These are phyloP conservation scores for Bugula neritina DNA, from an alignment of 2,888 invertebrate species.

Conservation along the genomic window DNA sequence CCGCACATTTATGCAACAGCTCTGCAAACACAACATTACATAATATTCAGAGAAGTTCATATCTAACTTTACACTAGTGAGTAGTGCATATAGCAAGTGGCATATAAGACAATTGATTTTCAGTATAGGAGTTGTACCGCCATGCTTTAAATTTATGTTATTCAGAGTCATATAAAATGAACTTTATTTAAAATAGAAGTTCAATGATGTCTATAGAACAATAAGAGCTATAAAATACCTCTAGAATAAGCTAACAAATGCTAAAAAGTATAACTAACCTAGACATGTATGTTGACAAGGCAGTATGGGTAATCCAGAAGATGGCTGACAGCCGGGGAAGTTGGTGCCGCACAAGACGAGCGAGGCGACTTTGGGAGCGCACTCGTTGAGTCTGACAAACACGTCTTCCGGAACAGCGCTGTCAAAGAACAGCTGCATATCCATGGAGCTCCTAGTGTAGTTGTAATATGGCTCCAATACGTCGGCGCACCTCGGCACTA, in stretches of 20 bases:
- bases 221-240: not conserved
- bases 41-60: too few relatives aligned
- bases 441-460: not conserved
- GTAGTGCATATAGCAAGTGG: too few relatives aligned
- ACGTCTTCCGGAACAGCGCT: not conserved
- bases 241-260: not conserved
- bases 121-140: too few relatives aligned
- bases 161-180: too few relatives aligned
- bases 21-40: too few relatives aligned
- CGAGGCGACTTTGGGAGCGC: not conserved
- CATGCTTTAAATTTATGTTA: too few relatives aligned
- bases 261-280: constrained; percentile 7
- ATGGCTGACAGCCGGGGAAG: not conserved
- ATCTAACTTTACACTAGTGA: too few relatives aligned
- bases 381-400: not conserved
- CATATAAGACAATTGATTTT: too few relatives aligned
- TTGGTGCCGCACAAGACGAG: not conserved
- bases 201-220: too few relatives aligned
- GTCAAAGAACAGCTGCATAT: not conserved
- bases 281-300: constrained; percentile 8
- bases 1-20: not conserved
- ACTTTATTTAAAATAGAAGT: too few relatives aligned
- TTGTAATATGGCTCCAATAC: not conserved
- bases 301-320: not conserved
- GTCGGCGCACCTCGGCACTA: not conserved